Conservation (phyloP, 2,113 vertebrate species). For the Anhinga rufa region DNA sequence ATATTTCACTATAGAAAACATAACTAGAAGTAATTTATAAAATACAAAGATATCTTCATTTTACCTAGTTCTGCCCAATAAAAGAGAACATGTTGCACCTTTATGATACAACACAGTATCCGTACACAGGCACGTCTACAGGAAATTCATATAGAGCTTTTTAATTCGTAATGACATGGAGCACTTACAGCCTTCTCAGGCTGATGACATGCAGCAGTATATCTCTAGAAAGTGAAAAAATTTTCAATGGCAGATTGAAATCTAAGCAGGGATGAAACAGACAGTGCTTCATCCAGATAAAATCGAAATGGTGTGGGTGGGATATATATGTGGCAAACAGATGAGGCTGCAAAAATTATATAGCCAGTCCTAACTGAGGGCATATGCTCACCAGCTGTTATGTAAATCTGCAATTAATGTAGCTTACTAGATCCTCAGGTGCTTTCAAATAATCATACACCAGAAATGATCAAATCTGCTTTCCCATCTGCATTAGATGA, state of each 20-base stretch:
- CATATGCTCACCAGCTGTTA: conserved; percentile 54
- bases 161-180: neutral
- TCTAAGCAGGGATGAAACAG: neutral
- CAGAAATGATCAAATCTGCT: neutral
- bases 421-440: conserved; percentile 49
- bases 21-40: neutral
- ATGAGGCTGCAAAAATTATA: conserved; percentile 41
- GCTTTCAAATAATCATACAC: neutral
- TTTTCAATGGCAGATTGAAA: neutral
- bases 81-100: neutral
- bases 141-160: neutral
- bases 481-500: conserved; percentile 10
- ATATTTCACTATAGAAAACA: neutral
- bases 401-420: conserved; percentile 45
- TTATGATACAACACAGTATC: neutral
- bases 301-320: neutral
- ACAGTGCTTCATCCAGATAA: neutral
- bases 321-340: conserved; percentile 11
- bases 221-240: neutral
- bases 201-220: neutral
- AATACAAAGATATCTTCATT: neutral
- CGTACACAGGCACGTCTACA: neutral
- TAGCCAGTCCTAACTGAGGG: conserved; percentile 10
- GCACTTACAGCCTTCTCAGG: neutral
- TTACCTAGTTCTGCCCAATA: neutral